These are phyloP conservation scores for Gulo gulo DNA, from an alignment of 2,113 vertebrate species.

Conservation along the genomic window DNA sequence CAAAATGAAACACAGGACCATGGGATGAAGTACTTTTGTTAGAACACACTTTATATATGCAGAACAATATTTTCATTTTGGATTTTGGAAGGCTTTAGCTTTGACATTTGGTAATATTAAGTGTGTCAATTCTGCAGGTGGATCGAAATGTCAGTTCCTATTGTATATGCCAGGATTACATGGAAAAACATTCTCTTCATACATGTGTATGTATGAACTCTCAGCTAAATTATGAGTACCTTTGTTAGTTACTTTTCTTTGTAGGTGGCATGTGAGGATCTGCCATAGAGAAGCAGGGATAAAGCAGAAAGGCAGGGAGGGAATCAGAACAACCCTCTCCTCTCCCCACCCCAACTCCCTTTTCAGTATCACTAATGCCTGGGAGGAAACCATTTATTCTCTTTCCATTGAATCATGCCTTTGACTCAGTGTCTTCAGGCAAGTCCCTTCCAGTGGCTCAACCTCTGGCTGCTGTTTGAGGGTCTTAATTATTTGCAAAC, in stretches of 20 bases:
- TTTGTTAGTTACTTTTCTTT: slow-evolving; percentile 18
- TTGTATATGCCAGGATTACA: not conserved
- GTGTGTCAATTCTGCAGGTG: slow-evolving; percentile 46
- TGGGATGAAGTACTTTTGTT: slow-evolving; percentile 31
- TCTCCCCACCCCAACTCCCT: not conserved
- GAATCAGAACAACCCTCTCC: not conserved
- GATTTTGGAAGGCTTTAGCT: slow-evolving; percentile 11
- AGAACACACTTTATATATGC: not conserved
- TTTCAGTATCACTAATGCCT: not conserved
- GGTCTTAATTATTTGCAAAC: slow-evolving; percentile 76
- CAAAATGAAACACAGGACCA: not conserved
- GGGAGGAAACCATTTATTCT: slow-evolving; percentile 50
- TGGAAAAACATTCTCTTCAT: not conserved
- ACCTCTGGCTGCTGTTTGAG: slow-evolving; percentile 67
- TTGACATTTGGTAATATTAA: slow-evolving; percentile 22
- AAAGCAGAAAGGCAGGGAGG: slow-evolving; percentile 18
- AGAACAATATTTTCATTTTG: slow-evolving; percentile 30
- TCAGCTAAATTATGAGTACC: not conserved
- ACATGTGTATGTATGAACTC: not conserved
- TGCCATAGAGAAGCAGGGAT: not conserved
- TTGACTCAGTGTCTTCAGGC: slow-evolving; percentile 59
- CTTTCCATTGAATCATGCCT: slow-evolving; percentile 58
- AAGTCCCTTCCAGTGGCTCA: slow-evolving; percentile 57
- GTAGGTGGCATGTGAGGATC: not conserved
- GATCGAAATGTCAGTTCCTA: not conserved